Percentiles rank a stretch among this genome's conserved stretches.
Evolutionary conservation across 2,888 invertebrate genomes (phyloP).

Genomic region (Ernsta delagoae): DNA sequence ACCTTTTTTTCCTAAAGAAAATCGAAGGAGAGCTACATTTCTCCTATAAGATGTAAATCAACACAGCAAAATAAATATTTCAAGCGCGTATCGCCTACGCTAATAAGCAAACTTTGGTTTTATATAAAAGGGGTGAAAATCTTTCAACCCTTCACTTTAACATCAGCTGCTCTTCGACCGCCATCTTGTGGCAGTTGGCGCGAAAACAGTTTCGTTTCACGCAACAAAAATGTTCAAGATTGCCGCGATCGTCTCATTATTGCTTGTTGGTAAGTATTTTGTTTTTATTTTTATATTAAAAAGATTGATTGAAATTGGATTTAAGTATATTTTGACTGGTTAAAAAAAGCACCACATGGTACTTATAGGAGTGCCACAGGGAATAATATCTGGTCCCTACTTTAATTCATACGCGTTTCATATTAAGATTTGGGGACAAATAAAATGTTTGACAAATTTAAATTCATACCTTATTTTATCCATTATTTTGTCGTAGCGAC

Average conservation of each 20-base stretch:
- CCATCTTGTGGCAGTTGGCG: constrained; percentile 52
- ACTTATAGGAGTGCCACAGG: not conserved
- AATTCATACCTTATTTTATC: not conserved
- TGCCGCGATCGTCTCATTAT: constrained; percentile 64
- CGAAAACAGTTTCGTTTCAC: constrained; percentile 43
- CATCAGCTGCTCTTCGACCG: constrained; percentile 43
- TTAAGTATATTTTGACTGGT: too few species aligned
- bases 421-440: too few species aligned
- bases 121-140: constrained; percentile 61
- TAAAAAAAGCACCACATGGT: not conserved
- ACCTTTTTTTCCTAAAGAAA: too few species aligned
- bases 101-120: constrained; percentile 55
- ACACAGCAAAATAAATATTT: constrained; percentile 46
- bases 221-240: constrained; percentile 66
- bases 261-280: constrained; percentile 63
- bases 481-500: constrained; percentile 53
- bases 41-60: constrained; percentile 37
- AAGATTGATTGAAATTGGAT: too few species aligned
- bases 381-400: not conserved
- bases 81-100: constrained; percentile 51
- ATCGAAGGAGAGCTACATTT: constrained; percentile 21
- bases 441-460: too few species aligned
- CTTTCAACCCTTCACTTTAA: constrained; percentile 51
- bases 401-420: not conserved
- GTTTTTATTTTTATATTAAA: not conserved